Conservation (phyloP, 2,797 vertebrate genomes). For the Acanthiza pusilla region DNA sequence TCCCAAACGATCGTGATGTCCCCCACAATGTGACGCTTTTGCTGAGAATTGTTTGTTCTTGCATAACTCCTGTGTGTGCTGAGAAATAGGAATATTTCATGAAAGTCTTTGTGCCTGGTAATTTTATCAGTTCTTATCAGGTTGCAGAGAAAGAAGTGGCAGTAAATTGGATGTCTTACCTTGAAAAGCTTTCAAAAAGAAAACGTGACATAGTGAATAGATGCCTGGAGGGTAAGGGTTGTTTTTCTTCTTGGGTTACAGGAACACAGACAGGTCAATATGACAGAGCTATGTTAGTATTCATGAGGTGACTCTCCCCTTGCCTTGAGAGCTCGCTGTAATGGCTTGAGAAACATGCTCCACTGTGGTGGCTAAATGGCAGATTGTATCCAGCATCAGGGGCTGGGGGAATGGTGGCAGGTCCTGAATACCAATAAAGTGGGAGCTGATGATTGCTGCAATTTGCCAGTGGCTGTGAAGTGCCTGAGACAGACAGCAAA, state of each 20-base stretch:
- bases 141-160: constrained; percentile 18
- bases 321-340: constrained; percentile 13
- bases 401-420: background rate
- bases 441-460: constrained; percentile 11
- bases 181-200: constrained; percentile 48
- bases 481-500: background rate
- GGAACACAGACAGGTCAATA: constrained; percentile 26
- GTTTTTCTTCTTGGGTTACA: background rate
- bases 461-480: constrained; percentile 16
- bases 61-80: constrained; percentile 7
- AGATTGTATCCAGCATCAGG: background rate
- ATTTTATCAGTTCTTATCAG: constrained; percentile 35
- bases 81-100: constrained; percentile 39
- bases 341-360: constrained; percentile 12
- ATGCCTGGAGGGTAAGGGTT: background rate
- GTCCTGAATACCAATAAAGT: background rate
- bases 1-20: background rate
- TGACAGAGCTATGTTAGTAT: constrained; percentile 25
- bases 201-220: constrained; percentile 25
- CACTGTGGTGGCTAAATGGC: constrained; percentile 31
- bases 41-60: constrained; percentile 35
- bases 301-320: constrained; percentile 4
- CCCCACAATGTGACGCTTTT: background rate
- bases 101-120: constrained; percentile 1
- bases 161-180: constrained; percentile 54